Base-by-base conservation (phyloP, 2,113 vertebrate genomes). In the Corydoras sp. region DNA sequence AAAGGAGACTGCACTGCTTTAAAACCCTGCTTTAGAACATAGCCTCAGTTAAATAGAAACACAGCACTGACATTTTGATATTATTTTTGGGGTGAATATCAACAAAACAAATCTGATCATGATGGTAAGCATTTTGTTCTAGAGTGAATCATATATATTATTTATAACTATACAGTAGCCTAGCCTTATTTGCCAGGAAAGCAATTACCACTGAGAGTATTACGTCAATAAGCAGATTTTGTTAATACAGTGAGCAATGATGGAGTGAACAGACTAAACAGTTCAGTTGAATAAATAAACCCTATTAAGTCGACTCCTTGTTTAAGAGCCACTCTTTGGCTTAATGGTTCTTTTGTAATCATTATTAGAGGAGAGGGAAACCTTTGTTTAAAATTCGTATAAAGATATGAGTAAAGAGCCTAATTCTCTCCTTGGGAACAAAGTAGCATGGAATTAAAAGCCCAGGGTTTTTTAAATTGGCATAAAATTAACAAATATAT, bases 221-320 rank as follows among this genome's bases (percentile, higher is more conserved):
- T 63, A 58, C 35, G 69, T 58, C 35, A 60, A 80, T 71, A 70
- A 32, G 69, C 56, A 71, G 58, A 65, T 65, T 66, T 50, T 11
- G 71, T 74, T 81, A 81, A 79, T 71, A 71, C 73, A 66, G 58
- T 24, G 72, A 75, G 62, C 74, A 66, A 71, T 72, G 68, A 68
- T 68, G 72, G 73, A 76, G 32, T n/a, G 65, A 68, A 60, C 69
- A 81, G 76, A 78, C 80, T 81, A 81, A 79, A 83, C 80, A 80
- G 18, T 68, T 54, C 11, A 54, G 49, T 56, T 53, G 48, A 61
- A 72, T 77, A 81, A 83, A 83, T 80, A 81, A 76, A 81, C 76
- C 10, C 13, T 53, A 58, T 71, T 74, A 58, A 65, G 68, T 54
- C 65, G 73, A 62, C 74, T 79, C 74, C 77, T 70, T 56, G 58